phyloP scores from a whole-genome alignment of 2,113 vertebrate species.

The Pedionomus torquatus region DNA sequence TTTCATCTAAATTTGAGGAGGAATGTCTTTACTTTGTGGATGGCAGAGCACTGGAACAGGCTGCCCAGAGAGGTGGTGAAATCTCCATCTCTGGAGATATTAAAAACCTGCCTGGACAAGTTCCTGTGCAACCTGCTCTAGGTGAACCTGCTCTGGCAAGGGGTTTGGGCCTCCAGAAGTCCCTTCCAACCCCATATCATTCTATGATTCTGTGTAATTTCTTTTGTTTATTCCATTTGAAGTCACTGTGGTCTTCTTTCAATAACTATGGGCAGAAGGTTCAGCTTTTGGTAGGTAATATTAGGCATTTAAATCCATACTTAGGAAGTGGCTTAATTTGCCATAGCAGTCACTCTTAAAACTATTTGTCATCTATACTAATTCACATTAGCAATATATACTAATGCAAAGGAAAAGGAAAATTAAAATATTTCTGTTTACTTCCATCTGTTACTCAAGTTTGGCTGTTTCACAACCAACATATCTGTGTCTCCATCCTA shows the following conservation, averaged over 20 bases:
- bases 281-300: neutral
- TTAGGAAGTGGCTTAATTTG: neutral
- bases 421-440: neutral
- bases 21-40: too few species aligned
- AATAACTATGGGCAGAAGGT: neutral
- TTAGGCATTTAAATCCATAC: neutral
- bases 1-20: too few species aligned
- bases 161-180: too few species aligned
- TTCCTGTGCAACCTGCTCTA: too few species aligned
- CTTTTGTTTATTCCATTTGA: neutral
- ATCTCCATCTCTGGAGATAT: too few species aligned
- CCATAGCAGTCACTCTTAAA: neutral
- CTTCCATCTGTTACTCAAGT: neutral
- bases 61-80: too few species aligned
- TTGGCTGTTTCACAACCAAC: neutral
- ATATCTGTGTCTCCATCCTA: neutral
- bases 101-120: too few species aligned
- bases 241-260: neutral
- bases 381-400: neutral
- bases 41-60: too few species aligned
- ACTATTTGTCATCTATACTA: neutral
- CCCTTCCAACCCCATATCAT: too few species aligned
- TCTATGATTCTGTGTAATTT: neutral
- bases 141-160: too few species aligned
- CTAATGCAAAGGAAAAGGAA: neutral